Evolutionary conservation across 2,888 invertebrate genomes (phyloP).

Genomic region (Rhingia campestris): DNA sequence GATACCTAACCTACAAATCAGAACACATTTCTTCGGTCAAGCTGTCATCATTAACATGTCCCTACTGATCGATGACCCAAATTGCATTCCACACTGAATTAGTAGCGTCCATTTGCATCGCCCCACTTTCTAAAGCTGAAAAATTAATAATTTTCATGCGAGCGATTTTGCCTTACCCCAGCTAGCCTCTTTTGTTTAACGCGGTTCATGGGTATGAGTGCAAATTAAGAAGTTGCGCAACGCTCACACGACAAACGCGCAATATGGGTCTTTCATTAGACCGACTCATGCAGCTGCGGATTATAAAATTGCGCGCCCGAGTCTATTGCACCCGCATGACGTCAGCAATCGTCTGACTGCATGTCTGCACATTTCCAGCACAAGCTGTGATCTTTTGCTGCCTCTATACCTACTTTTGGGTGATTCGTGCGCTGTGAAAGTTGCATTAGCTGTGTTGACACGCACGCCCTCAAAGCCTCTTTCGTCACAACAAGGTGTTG

Average conservation of each 20-base stretch:
- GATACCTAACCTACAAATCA: too few relatives aligned
- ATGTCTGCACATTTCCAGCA: background rate
- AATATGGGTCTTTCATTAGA: background rate
- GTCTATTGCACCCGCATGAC: background rate
- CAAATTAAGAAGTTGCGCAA: constrained; percentile 1
- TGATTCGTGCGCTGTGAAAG: constrained; percentile 23
- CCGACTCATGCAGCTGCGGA: background rate
- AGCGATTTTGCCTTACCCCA: background rate
- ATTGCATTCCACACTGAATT: too few relatives aligned
- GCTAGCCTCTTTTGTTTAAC: background rate
- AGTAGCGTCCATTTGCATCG: background rate
- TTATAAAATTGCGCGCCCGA: background rate
- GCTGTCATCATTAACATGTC: too few relatives aligned
- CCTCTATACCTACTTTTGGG: background rate
- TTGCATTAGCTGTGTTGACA: constrained; percentile 20
- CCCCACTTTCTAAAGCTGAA: background rate
- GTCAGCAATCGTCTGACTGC: constrained; percentile 20
- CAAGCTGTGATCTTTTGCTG: constrained; percentile 4
- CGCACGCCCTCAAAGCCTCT: constrained; percentile 15
- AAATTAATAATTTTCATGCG: background rate
- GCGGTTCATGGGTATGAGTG: background rate
- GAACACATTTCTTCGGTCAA: too few relatives aligned
- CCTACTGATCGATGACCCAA: too few relatives aligned
- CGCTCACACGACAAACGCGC: background rate
- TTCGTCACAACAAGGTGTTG: constrained; percentile 10